Conservation (phyloP, 1,140 invertebrate genomes). For the Paraescarpia echinospica region DNA sequence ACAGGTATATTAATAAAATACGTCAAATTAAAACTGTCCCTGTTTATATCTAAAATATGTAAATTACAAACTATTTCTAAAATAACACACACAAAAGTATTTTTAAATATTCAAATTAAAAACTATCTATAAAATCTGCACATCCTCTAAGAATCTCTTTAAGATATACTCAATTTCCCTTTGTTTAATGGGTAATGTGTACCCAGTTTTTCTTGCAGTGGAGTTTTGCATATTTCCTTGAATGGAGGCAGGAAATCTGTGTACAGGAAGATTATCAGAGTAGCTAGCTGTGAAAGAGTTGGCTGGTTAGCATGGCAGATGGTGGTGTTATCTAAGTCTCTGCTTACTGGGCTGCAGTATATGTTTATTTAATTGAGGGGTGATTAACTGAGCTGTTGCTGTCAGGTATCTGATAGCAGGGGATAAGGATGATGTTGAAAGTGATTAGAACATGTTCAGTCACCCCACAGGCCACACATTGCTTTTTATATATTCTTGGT, state of each 20-base stretch:
- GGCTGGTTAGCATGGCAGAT: neutral
- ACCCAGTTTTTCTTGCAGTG: neutral
- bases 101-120: no score
- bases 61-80: no score
- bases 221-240: neutral
- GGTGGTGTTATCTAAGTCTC: neutral
- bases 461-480: neutral
- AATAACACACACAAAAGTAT: no score
- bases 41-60: no score
- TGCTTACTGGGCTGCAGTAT: neutral
- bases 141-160: no score
- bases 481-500: neutral
- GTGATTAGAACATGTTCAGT: neutral
- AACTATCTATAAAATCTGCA: no score
- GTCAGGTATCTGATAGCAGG: neutral
- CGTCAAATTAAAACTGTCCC: no score
- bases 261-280: neutral
- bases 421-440: neutral
- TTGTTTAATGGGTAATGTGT: neutral
- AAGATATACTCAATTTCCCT: neutral
- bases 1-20: no score
- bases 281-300: neutral
- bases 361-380: conserved; percentile 1
- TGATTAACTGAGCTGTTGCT: neutral
- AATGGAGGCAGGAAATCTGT: neutral